phyloP scores from a whole-genome alignment of 2,113 vertebrate species.

The Cheirogaleus medius region DNA sequence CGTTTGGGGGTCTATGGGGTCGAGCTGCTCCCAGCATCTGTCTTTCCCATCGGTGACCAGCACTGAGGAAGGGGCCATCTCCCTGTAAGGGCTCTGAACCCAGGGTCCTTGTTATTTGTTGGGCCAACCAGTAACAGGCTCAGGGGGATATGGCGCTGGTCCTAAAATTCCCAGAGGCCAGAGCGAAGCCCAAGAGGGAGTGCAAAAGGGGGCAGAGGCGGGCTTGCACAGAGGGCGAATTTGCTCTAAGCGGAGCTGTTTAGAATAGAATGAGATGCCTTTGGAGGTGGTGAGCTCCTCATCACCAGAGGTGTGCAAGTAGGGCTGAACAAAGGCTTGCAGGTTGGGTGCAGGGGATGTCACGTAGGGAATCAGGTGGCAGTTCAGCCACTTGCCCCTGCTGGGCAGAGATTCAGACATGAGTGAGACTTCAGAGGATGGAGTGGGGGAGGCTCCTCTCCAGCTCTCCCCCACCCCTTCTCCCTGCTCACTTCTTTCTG shows the following conservation, averaged over 20 bases:
- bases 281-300: background rate
- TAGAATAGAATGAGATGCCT: background rate
- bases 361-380: background rate
- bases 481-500: background rate
- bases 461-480: background rate
- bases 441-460: background rate
- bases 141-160: too few species aligned
- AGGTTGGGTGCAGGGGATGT: background rate
- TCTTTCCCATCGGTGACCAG: background rate
- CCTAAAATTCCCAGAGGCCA: background rate
- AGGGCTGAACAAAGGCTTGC: background rate
- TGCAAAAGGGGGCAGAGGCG: background rate
- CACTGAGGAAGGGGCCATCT: too few species aligned
- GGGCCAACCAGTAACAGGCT: background rate
- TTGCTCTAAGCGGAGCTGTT: background rate
- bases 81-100: background rate
- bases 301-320: background rate
- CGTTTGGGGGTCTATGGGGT: background rate
- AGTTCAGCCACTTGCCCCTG: background rate
- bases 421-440: background rate
- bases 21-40: background rate
- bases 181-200: background rate
- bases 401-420: background rate
- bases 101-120: too few species aligned
- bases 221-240: background rate